A percentile compares a stretch with the other conserved stretches of the same genome.
phyloP scores from a whole-genome alignment of 2,797 vertebrate species.

The Labeo calbasu region DNA sequence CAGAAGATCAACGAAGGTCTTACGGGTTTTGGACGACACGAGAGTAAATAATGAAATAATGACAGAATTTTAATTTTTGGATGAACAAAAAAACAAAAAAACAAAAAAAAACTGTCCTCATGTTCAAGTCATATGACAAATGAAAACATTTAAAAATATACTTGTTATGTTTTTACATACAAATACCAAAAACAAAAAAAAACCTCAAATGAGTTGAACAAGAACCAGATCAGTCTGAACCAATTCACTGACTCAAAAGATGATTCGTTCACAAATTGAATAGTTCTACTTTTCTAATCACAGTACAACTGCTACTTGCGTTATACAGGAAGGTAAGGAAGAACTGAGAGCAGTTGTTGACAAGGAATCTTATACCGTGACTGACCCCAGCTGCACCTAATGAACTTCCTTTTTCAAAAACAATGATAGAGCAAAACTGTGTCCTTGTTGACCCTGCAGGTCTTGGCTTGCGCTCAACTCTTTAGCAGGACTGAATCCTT shows the following conservation, averaged over 20 bases:
- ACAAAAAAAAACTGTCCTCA: not conserved
- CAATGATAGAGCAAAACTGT: not conserved
- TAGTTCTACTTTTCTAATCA: not conserved
- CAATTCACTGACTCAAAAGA: not conserved
- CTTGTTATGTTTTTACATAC: not conserved
- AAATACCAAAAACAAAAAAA: not conserved
- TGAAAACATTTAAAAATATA: not conserved
- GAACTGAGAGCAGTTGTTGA: constrained; percentile 13
- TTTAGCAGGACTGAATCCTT: not conserved
- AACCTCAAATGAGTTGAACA: not conserved
- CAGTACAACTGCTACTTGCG: not conserved
- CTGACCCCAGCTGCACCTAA: not conserved
- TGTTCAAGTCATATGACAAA: not conserved
- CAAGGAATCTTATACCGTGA: not conserved
- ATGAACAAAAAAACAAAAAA: too few species aligned
- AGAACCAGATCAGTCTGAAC: not conserved
- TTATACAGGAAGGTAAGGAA: not conserved
- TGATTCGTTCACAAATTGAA: not conserved
- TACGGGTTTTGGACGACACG: too few species aligned
- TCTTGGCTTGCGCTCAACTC: constrained; percentile 2
- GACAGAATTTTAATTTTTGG: too few species aligned
- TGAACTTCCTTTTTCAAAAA: constrained; percentile 32
- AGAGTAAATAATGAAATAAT: too few species aligned
- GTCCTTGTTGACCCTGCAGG: constrained; percentile 15
- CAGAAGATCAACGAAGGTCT: too few species aligned